A percentile compares a stretch with the other conserved stretches of the same genome.
Conservation (phyloP, 2,797 vertebrate species). For the Pantherophis alleghaniensis region DNA sequence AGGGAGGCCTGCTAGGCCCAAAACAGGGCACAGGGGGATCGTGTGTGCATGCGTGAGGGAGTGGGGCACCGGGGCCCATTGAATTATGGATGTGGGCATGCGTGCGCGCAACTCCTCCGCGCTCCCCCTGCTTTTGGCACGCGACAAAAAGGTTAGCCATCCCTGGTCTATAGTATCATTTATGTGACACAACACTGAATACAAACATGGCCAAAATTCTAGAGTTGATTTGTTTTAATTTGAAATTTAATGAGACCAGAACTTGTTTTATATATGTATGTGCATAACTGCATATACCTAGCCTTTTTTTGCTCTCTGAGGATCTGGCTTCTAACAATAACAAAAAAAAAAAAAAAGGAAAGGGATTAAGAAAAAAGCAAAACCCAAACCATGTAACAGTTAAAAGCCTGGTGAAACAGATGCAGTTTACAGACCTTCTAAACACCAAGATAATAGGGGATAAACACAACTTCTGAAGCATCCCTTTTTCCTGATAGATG, state of each 20-base stretch:
- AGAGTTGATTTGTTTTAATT: constrained; percentile 22
- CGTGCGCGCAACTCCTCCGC: too few species aligned
- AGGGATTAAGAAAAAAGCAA: not conserved
- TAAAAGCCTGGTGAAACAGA: not conserved
- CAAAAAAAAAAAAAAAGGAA: not conserved
- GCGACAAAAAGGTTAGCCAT: too few species aligned
- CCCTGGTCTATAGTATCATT: not conserved
- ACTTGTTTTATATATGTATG: not conserved
- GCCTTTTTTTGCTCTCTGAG: not conserved
- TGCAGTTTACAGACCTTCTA: not conserved
- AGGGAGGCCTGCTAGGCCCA: too few species aligned
- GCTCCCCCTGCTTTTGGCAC: too few species aligned
- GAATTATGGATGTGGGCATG: too few species aligned
- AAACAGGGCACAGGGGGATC: too few species aligned
- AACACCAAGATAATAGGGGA: not conserved
- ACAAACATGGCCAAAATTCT: constrained; percentile 34
- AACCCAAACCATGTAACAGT: not conserved
- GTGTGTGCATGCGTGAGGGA: too few species aligned
- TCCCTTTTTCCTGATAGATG: not conserved
- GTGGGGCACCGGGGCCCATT: too few species aligned
- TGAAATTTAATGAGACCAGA: constrained; percentile 3
- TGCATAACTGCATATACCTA: not conserved
- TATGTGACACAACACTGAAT: not conserved
- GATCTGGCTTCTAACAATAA: not conserved
- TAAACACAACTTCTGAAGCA: not conserved